Base-by-base conservation (phyloP, 2,797 vertebrate species). In the Gambelia wislizenii region DNA sequence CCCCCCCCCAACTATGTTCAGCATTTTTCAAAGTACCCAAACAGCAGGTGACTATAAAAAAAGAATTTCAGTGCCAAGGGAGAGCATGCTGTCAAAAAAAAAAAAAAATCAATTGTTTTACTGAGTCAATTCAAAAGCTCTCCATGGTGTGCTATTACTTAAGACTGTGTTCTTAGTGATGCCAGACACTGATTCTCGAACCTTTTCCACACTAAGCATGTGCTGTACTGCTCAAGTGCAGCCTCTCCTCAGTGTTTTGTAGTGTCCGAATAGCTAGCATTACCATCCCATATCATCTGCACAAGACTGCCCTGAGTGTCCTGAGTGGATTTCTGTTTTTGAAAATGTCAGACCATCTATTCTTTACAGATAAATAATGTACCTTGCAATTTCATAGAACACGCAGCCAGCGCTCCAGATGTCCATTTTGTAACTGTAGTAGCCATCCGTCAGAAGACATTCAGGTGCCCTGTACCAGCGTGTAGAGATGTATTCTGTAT, bases 351-450 rank as follows among this genome's bases (percentile, higher is more conserved):
- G 22, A 47, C 18, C 6, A 6, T 77, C 25, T 27, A 33, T 49
- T 82, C 80, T 33, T 76, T 83, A 54, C 14, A 59, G 84, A 42
- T 86, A 80, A 92, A 44, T 88, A 85, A 77, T 4, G 78, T 94
- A 98, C 98, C 98, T 99, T 96, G 98, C 96, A 87, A 98, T 98
- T 96, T 99, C 98, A 85, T 96, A 99, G 96, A 98, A 98, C 91
- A 98, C 98, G 22, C 98, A 99, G 86, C 98, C 98, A 0, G 97
- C 96, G 0, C 98, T 98, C 98, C 98, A 98, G 52, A 98, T 93
- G 95, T 97, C 98, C 97, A 98, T 98, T 96, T 97, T 98, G 82
- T 97, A 96, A 59, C 95, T 97, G 83, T 97, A 98, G 95, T 97
- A 97, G 2, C 98, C 98, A 0, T 98, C 97, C 0, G 98, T 99